Conservation (phyloP, 2,113 vertebrate genomes). For the Clarias macrocephalus region DNA sequence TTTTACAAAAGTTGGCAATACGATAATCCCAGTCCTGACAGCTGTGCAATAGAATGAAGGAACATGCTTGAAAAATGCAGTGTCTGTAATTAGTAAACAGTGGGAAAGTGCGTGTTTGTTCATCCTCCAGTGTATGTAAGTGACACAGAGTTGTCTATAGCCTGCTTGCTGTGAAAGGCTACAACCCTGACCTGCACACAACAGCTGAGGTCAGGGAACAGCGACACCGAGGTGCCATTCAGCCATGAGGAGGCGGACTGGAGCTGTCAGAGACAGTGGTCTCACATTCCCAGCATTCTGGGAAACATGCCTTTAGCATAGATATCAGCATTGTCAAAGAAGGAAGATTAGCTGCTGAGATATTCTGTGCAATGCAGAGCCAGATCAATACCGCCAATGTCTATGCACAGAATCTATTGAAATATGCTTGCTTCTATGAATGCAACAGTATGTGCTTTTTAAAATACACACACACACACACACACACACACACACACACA, state of each 20-base stretch:
- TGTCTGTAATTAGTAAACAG: neutral
- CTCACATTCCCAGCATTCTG: slow-evolving; percentile 52
- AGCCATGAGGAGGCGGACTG: slow-evolving; percentile 20
- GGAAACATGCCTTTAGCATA: slow-evolving; percentile 13
- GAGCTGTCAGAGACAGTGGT: slow-evolving; percentile 22
- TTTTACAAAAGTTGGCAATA: neutral
- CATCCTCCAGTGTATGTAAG: slow-evolving; percentile 8
- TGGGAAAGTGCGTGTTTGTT: slow-evolving; percentile 13
- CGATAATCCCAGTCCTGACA: neutral
- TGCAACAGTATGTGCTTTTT: slow-evolving; percentile 18
- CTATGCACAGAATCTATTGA: neutral
- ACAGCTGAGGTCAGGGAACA: slow-evolving; percentile 27
- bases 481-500: no score
- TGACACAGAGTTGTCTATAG: neutral
- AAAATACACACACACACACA: slow-evolving; percentile 22
- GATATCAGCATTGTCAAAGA: slow-evolving; percentile 14
- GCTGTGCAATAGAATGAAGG: neutral
- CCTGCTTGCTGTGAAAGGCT: slow-evolving; percentile 32
- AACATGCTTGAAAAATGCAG: neutral
- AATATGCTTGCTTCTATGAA: neutral
- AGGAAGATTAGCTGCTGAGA: slow-evolving; percentile 16
- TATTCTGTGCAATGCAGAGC: slow-evolving; percentile 21
- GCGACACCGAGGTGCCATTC: slow-evolving; percentile 32
- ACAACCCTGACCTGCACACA: slow-evolving; percentile 38
- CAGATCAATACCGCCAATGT: slow-evolving; percentile 29